Base-by-base conservation (phyloP, 2,113 vertebrate species). In the Paraplagusia blochii region DNA sequence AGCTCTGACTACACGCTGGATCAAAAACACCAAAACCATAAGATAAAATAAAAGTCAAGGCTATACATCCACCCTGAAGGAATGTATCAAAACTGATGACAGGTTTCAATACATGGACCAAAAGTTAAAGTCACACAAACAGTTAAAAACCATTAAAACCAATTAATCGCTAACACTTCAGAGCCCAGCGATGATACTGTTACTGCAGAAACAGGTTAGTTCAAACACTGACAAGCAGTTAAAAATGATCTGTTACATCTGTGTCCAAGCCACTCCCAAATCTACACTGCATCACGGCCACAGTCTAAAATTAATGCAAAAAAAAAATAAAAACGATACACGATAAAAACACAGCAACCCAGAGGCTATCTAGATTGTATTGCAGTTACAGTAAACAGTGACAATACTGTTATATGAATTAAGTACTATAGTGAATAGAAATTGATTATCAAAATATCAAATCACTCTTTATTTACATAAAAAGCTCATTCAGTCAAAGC, bases 31-130 rank as follows among this genome's bases (percentile, higher is more conserved):
- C 22, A 65, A 4, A 43, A 42, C 11, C 40, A 58, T 63, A 64
- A 22, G 22, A 50, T 39, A 70, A 59, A 68, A 62, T 77, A 11
- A 53, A 73, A 60, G 69, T 64, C 87, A 73, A 79, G 86, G 89
- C 90, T 92, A 84, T 90, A 69, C 77, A 74, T 92, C 88, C 93
- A 95, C 95, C 95, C 95, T 96, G 94, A 95, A 91, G 95, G 96
- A 99, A 99, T 99, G 95, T 95, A 94, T 94, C 92, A 95, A 94
- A 96, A 92, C 93, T 88, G 92, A 92, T 92, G 84, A 87, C 87
- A 89, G 92, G 88, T 77, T 75, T 90, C 90, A 88, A 93, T 54
- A 85, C 79, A 63, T 38, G 89, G 89, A 83, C 87, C 87, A 86
- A 89, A 85, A 85, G 81, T 71, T 84, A 70, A 70, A 88, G 88